These are phyloP conservation scores for Kryptopterus vitreolus DNA, from an alignment of 2,797 vertebrate genomes.

Conservation along the genomic window DNA sequence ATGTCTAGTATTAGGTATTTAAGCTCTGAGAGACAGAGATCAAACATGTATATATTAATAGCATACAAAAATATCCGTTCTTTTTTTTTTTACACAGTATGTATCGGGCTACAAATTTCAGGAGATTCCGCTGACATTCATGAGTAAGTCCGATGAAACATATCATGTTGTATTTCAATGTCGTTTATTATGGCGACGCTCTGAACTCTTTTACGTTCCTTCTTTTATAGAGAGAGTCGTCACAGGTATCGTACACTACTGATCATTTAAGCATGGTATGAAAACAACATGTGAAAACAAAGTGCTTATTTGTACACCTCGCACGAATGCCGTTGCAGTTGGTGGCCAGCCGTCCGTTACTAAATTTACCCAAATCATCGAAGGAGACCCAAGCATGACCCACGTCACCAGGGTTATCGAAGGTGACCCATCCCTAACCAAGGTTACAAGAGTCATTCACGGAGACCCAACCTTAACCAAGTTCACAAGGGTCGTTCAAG, in stretches of 20 bases:
- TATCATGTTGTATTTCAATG: neutral
- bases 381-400: slow-evolving; percentile 19
- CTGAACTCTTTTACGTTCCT: slow-evolving; percentile 26
- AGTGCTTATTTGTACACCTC: neutral
- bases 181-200: neutral
- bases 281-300: neutral
- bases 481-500: slow-evolving; percentile 41
- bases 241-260: slow-evolving; percentile 62
- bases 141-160: slow-evolving; percentile 81
- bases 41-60: neutral
- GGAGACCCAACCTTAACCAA: slow-evolving; percentile 34
- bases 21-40: neutral
- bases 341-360: slow-evolving; percentile 68
- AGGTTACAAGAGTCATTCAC: slow-evolving; percentile 61
- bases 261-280: slow-evolving; percentile 39
- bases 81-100: slow-evolving; percentile 74
- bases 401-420: slow-evolving; percentile 61
- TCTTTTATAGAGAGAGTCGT: slow-evolving; percentile 63
- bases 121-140: slow-evolving; percentile 89
- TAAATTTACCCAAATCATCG: slow-evolving; percentile 76
- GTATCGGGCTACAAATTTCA: slow-evolving; percentile 85
- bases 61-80: no score
- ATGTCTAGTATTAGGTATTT: neutral
- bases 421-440: slow-evolving; percentile 19
- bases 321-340: slow-evolving; percentile 48